phyloP scores from a whole-genome alignment of 2,797 vertebrate species.

The Adelosebastes latens region DNA sequence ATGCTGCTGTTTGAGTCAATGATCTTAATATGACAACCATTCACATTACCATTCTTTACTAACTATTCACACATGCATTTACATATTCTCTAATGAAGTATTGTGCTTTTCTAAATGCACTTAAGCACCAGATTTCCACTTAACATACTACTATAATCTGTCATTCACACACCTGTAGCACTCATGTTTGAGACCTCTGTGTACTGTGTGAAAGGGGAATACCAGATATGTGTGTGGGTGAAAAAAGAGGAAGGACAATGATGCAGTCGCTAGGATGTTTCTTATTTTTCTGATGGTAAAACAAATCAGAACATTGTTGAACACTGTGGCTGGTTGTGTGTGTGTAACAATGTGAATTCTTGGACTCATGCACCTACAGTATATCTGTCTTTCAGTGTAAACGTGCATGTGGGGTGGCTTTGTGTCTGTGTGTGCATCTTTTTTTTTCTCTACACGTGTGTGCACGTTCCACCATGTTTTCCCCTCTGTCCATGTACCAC shows the following conservation, averaged over 20 bases:
- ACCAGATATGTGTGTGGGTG: neutral
- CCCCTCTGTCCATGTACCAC: constrained; percentile 65
- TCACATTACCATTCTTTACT: neutral
- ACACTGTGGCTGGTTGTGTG: neutral
- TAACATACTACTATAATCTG: constrained; percentile 9
- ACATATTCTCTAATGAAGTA: constrained; percentile 7
- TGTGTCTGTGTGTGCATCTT: constrained; percentile 30
- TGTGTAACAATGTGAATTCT: constrained; percentile 5
- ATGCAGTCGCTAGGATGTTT: neutral
- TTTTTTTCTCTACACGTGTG: constrained; percentile 34
- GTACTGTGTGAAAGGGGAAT: neutral
- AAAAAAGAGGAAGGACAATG: neutral
- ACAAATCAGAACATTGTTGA: neutral
- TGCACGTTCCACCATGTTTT: constrained; percentile 48
- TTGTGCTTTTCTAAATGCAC: constrained; percentile 3
- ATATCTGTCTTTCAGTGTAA: constrained; percentile 4
- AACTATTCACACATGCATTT: neutral
- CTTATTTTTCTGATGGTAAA: neutral
- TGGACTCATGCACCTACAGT: neutral
- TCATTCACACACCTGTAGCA: constrained; percentile 18
- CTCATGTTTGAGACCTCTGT: neutral
- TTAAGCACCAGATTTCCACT: neutral
- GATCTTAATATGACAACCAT: neutral
- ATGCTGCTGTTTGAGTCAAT: neutral
- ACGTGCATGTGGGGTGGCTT: constrained; percentile 17